phyloP scores from a whole-genome alignment of 2,113 vertebrate species.

The Mormyrus lacerda region DNA sequence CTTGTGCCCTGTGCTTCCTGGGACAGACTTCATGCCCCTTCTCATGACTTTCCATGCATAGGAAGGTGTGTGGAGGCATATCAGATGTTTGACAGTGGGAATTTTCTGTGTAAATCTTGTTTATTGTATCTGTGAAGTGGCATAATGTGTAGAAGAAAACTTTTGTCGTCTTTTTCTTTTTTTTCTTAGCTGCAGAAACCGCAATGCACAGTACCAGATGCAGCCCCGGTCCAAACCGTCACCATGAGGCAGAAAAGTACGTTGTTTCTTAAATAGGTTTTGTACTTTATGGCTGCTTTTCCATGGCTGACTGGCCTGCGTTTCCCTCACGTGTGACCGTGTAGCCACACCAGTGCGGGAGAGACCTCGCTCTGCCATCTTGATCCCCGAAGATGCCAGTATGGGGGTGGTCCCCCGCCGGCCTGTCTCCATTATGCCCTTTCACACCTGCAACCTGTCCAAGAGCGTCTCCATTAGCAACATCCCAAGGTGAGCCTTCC shows the following conservation, averaged over 20 bases:
- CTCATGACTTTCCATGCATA: neutral
- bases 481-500: slow-evolving; percentile 73
- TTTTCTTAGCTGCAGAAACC: slow-evolving; percentile 56
- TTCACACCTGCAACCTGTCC: slow-evolving; percentile 60
- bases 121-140: neutral
- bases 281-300: neutral
- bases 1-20: neutral
- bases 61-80: neutral
- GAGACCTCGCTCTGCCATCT: slow-evolving; percentile 69
- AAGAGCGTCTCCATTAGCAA: slow-evolving; percentile 92
- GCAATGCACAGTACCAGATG: slow-evolving; percentile 63
- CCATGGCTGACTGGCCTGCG: neutral
- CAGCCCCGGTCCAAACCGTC: slow-evolving; percentile 60
- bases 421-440: slow-evolving; percentile 51
- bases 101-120: neutral
- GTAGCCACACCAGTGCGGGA: slow-evolving; percentile 71
- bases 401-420: slow-evolving; percentile 54
- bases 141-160: neutral
- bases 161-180: neutral
- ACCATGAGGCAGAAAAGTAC: slow-evolving; percentile 73
- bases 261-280: slow-evolving; percentile 18
- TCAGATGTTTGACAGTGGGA: neutral
- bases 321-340: neutral
- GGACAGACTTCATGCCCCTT: neutral
- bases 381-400: slow-evolving; percentile 23